Evolutionary conservation across 2,113 vertebrate genomes (phyloP), one percentile per base, ranked within the genome.

Genomic region (Alethe castanea): DNA sequence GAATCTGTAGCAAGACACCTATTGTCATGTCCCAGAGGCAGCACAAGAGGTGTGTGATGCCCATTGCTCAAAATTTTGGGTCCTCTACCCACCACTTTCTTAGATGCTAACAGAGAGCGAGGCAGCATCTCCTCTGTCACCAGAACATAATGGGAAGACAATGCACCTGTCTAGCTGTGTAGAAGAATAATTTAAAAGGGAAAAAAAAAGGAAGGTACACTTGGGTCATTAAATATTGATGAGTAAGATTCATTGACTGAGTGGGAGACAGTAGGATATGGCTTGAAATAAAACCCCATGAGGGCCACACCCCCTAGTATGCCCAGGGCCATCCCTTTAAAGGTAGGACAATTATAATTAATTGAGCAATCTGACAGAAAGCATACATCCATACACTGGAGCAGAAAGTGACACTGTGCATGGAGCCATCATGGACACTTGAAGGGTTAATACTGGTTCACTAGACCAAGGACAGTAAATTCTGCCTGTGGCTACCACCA

Each of bases 311-410:
- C 74, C 86, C 76, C 90, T 96, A 88, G 64, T 93, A 93, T 96
- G 93, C 95, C 92, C 67, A 94, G 70, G 92, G 95, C 93, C 83
- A 97, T 97, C 87, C 87, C 96, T 96, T 97, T 92, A 95, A 98
- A 96, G 95, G 90, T 93, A 97, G 92, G 95, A 96, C 91, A 96
- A 96, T 97, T 97, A 96, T 95, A 97, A 97, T 97, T 97, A 97
- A 97, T 95, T 97, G 96, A 97, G 95, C 96, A 94, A 97, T 97
- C 94, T 95, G 84, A 95, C 92, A 96, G 97, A 97, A 97, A 91
- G 88, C 86, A 94, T 56, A 95, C 67, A 86, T 76, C 82, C 93
- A 83, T 78, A 82, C 74, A 62, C 86, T 89, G 90, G 61, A 79
- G 76, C 84, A 92, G 81, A 66, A 91, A 95, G 94, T 95, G 87